Base-by-base conservation (phyloP, 2,888 invertebrate species). In the Rhagium mordax region DNA sequence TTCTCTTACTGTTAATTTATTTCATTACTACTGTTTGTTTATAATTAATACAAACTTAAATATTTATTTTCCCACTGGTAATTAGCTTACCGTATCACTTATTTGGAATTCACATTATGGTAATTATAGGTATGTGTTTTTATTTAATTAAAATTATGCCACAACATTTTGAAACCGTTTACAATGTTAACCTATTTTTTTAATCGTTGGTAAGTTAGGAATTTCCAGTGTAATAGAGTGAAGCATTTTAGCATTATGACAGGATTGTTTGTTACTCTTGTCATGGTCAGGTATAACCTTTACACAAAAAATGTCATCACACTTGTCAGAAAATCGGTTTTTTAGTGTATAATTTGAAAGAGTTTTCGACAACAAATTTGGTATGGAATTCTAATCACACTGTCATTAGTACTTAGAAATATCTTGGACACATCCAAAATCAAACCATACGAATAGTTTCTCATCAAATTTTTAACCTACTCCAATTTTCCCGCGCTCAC, bases 21-120 rank as follows among this genome's bases (percentile, higher is more conserved):
- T 74, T 74, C 71, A 72, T 70, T 74, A 76, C 74, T 72, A 72
- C 74, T 76, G 74, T 76, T 76, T 76, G 74, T 70, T 70, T 72
- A 74, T 74, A 74, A 76, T 76, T 76, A 76, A 74, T 75, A 72
- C 49, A 59, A 21, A 67, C 57, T 69, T 72, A 69, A 72, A 74
- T 76, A 74, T 76, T 74, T 72, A 60, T 59, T 73, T 76, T 74
- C 74, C 74, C 76, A 76, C 74, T 60, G 67, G 64, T 71, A 71
- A 60, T 73, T 60, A 57, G 60, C 67, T 65, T 65, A 65, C 65
- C 27, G 29, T 60, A 47, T 66, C 33, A 48, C 47, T 62, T 29
- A 29, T 64, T 47, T 47, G 20, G 21, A 53, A 55, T 70, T 55
- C 70, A 47, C 47, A 64, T 61, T 61, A 16, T 29, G 60, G 33